phyloP scores from a whole-genome alignment of 37 sponge, comb jelly and placozoan species.

The Haliclona indistincta region DNA sequence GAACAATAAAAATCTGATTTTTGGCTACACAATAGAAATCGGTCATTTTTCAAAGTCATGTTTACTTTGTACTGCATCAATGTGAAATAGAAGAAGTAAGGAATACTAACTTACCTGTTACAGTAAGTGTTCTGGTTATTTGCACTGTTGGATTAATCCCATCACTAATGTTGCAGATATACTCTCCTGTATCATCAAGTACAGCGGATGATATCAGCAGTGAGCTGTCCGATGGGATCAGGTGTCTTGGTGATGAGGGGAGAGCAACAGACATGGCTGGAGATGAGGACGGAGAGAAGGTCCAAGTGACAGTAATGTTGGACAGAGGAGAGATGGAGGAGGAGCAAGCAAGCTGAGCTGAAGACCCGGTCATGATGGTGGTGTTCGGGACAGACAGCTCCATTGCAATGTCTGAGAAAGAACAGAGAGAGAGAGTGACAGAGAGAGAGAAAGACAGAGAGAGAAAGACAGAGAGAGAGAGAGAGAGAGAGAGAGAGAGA shows the following conservation, averaged over 20 bases:
- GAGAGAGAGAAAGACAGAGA: constrained; percentile 20
- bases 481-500: constrained; percentile 23
- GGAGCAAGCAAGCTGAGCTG: too few relatives aligned
- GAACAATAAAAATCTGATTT: not conserved
- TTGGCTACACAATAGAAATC: not conserved
- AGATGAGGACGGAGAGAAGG: too few relatives aligned
- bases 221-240: not conserved
- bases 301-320: too few relatives aligned
- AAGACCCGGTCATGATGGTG: too few relatives aligned
- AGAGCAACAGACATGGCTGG: too few relatives aligned
- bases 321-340: too few relatives aligned
- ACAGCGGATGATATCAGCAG: not conserved
- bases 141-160: not conserved
- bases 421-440: not conserved
- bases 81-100: not conserved
- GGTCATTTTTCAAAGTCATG: not conserved
- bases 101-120: not conserved
- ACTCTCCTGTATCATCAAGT: not conserved
- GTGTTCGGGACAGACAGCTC: too few relatives aligned
- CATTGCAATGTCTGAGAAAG: too few relatives aligned
- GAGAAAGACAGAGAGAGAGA: constrained; percentile 10
- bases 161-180: not conserved
- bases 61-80: not conserved
- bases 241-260: too few relatives aligned
- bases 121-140: not conserved